Conservation (phyloP, 2,113 vertebrate species). For the Micronisus gabar region DNA sequence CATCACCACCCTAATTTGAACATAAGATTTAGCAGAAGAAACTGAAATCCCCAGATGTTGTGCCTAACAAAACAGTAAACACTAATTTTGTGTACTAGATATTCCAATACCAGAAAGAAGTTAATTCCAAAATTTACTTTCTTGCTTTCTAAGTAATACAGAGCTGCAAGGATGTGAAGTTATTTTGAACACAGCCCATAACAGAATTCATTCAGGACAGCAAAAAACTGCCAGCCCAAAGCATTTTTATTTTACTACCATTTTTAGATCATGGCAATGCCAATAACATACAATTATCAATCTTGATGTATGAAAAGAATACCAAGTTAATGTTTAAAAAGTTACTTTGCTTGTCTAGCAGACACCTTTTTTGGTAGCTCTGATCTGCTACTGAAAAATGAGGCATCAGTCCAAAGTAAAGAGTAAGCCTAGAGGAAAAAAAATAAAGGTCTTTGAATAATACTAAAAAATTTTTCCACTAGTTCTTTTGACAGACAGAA, state of each 20-base stretch:
- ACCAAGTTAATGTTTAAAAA: not conserved
- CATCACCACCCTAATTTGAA: not conserved
- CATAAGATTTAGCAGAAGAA: not conserved
- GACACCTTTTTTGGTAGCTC: not conserved
- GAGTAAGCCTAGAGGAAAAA: not conserved
- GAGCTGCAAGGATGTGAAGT: not conserved
- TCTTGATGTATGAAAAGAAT: not conserved
- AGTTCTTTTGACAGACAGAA: not conserved
- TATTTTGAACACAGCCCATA: not conserved
- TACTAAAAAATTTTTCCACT: not conserved
- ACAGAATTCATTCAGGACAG: not conserved
- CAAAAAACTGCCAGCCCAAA: not conserved
- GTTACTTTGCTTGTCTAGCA: not conserved
- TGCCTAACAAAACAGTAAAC: not conserved
- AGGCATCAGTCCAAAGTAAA: slow-evolving; percentile 29
- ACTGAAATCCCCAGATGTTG: not conserved
- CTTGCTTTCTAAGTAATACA: not conserved
- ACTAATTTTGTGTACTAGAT: not conserved
- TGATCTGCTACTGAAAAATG: not conserved
- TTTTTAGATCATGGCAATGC: not conserved
- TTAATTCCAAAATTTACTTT: not conserved
- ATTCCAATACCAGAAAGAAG: not conserved
- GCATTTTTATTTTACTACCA: not conserved
- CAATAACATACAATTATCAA: not conserved
- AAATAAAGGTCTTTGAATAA: not conserved